phyloP scores from a whole-genome alignment of 2,113 vertebrate genomes.

The Meles meles region DNA sequence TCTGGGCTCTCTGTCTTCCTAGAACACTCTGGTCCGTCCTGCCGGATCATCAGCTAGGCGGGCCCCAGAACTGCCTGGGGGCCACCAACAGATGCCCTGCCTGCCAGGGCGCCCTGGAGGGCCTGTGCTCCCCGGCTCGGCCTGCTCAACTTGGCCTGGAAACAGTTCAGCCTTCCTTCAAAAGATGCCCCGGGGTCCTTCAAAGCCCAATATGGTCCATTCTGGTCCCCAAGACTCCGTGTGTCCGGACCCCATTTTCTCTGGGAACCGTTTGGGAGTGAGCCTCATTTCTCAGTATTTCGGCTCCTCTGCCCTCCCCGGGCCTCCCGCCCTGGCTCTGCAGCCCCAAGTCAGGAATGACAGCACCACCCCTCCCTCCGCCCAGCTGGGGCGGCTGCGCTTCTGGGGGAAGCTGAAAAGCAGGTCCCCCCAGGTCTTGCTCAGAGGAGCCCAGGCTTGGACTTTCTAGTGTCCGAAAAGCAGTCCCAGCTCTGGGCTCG shows the following conservation, averaged over 20 bases:
- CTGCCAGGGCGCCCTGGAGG: neutral
- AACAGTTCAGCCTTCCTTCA: neutral
- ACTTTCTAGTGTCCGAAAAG: neutral
- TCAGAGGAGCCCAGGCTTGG: neutral
- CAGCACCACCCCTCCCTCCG: neutral
- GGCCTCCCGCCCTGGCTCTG: neutral
- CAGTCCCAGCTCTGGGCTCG: rapidly evolving
- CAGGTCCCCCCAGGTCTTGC: neutral
- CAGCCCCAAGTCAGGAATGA: neutral
- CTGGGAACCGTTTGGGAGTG: neutral
- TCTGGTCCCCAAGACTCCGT: neutral
- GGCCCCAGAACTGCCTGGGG: neutral
- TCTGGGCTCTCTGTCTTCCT: neutral
- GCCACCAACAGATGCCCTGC: neutral
- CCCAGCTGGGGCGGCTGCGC: too few species aligned
- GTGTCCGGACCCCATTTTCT: neutral
- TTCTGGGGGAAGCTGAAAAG: neutral
- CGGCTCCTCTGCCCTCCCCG: neutral
- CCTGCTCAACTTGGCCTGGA: neutral
- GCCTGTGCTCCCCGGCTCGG: rapidly evolving
- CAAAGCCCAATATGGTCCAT: neutral
- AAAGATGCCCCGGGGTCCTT: rapidly evolving
- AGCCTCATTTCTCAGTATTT: neutral
- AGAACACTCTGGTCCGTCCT: too few species aligned
- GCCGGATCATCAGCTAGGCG: neutral